Evolutionary conservation across 2,888 invertebrate species (phyloP), one percentile per base, ranked within the genome.

Genomic region (Lordiphosa andalusiaca): DNA sequence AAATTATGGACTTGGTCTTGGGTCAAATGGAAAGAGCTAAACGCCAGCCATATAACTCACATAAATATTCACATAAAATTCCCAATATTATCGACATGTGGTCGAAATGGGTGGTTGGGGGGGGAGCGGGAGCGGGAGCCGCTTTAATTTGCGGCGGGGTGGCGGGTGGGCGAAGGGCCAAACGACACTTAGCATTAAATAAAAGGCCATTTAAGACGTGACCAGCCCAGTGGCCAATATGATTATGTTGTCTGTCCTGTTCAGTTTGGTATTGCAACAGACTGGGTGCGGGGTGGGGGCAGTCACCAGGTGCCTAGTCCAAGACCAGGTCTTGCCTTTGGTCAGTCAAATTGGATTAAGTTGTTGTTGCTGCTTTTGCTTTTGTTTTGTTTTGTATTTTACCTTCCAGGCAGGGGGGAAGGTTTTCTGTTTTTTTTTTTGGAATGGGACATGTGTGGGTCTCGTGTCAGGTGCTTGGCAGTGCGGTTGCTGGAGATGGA

Each of bases 301-400:
- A 19, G 36, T 47, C 10, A 47, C 36, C 36, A 6, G 48, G 25
- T 38, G 37, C 38, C 48, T 37, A 33, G 47, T n/a, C 46, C 40
- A 37, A 35, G 50, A 47, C 63, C 50, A 47, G 37, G 50, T 50
- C 33, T 53, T 40, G 46, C 61, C 54, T 40, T 50, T 46, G 54
- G 36, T 46, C 80, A 73, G 73, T 80, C 73, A 77, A 77, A 77
- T 77, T 77, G 77, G 77, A 77, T 77, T 77, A 81, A 77, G 77
- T 81, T 77, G 74, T 81, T 77, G 71, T 56, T 71, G 53, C 49
- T 57, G 62, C 64, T 57, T 73, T 63, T 57, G 62, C 64, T 57
- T 73, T 63, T 62, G 57, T 54, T 65, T 69, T 62, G 49, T 56
- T 62, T 59, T 38, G 54, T 48, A 36, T 50, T 33, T 30, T 30